phyloP scores from a whole-genome alignment of 1,140 invertebrate species.

The Sesamia nonagrioides region DNA sequence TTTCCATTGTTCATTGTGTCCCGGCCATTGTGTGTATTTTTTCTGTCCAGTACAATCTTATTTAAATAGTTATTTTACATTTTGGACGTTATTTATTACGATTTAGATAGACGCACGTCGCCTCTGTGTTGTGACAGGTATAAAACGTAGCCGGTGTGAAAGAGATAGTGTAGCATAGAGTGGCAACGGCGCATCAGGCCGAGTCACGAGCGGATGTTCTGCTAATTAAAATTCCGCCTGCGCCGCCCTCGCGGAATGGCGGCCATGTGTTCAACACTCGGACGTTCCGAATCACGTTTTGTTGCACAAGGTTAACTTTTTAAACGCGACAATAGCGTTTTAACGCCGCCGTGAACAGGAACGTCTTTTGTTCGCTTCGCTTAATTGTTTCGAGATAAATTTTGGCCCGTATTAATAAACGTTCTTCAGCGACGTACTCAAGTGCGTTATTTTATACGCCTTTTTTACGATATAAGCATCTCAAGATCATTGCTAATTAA shows the following conservation, averaged over 20 bases:
- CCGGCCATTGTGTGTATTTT: conserved; percentile 61
- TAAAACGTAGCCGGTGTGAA: conserved; percentile 60
- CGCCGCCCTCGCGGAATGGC: conserved; percentile 86
- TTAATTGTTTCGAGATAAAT: conserved; percentile 67
- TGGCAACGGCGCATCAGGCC: conserved; percentile 80
- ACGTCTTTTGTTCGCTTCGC: conserved; percentile 68
- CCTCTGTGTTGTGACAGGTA: conserved; percentile 56
- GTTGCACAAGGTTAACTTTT: conserved; percentile 86
- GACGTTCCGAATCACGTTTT: conserved; percentile 85
- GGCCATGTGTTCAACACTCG: conserved; percentile 85
- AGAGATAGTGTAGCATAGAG: conserved; percentile 70
- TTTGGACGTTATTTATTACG: conserved; percentile 51
- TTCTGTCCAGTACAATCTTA: conserved; percentile 60
- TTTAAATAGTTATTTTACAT: conserved; percentile 60
- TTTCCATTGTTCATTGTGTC: conserved; percentile 72
- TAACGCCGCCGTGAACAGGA: conserved; percentile 65
- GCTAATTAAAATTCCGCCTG: conserved; percentile 88
- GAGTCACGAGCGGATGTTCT: conserved; percentile 87
- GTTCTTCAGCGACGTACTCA: no score
- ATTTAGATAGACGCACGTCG: conserved; percentile 60
- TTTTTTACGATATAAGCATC: no score
- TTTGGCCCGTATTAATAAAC: no score
- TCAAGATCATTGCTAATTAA: no score
- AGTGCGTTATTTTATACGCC: no score
- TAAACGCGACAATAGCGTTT: conserved; percentile 71